Conservation (phyloP, 1,140 invertebrate species). For the Drosophila mauritiana region DNA sequence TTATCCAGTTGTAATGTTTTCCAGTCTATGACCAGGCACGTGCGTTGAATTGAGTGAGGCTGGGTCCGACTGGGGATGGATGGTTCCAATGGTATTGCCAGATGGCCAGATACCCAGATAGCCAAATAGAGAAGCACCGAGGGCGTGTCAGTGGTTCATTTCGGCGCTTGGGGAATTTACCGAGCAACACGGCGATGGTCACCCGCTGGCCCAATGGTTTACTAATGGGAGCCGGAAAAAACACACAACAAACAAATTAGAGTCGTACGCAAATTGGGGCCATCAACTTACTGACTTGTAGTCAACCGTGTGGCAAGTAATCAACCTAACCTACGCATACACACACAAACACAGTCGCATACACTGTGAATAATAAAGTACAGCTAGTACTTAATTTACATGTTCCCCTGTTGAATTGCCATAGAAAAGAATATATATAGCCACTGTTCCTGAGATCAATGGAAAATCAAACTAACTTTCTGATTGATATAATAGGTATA, state of each 20-base stretch:
- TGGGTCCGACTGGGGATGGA: conserved; percentile 22
- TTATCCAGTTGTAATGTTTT: conserved; percentile 19
- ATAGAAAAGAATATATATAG: too few species aligned
- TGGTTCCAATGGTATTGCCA: background rate
- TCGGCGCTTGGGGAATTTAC: conserved; percentile 14
- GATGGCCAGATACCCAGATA: background rate
- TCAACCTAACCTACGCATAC: conserved; percentile 11
- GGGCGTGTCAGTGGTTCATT: conserved; percentile 29
- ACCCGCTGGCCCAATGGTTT: conserved; percentile 41
- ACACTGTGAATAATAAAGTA: conserved; percentile 6
- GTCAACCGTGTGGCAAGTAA: conserved; percentile 41
- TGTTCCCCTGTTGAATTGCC: too few species aligned
- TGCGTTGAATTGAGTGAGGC: conserved; percentile 29
- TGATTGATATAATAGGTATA: too few species aligned
- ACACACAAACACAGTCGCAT: conserved; percentile 1
- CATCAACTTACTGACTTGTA: conserved; percentile 52
- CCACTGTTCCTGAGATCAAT: too few species aligned
- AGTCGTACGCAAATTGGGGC: conserved; percentile 45
- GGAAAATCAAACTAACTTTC: too few species aligned
- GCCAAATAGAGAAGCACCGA: conserved; percentile 10
- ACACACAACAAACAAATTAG: conserved; percentile 39
- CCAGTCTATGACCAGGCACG: conserved; percentile 22
- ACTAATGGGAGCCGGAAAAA: conserved; percentile 33
- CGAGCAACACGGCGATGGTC: conserved; percentile 28
- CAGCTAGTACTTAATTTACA: too few species aligned